Conservation (phyloP, 2,797 vertebrate species). For the Siniperca obscura region DNA sequence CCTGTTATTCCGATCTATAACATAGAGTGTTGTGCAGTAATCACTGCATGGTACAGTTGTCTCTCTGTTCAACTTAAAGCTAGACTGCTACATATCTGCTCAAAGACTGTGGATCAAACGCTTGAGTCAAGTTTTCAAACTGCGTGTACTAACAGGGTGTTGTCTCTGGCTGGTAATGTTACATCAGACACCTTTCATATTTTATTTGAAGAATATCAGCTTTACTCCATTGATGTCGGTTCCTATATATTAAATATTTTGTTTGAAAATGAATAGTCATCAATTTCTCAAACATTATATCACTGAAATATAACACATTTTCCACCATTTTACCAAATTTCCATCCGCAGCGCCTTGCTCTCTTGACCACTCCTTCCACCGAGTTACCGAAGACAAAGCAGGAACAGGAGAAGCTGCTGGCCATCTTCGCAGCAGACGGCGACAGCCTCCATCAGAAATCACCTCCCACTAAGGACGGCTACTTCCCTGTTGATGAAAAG, state of each 20-base stretch:
- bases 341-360: conserved; percentile 68
- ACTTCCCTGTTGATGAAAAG: conserved; percentile 81
- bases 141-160: neutral
- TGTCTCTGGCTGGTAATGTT: conserved; percentile 12
- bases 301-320: neutral
- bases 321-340: neutral
- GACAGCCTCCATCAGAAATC: conserved; percentile 72
- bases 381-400: conserved; percentile 82
- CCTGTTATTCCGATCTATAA: no score
- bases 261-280: neutral
- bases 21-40: neutral
- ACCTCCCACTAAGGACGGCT: conserved; percentile 76
- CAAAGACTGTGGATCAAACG: neutral
- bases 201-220: conserved; percentile 19
- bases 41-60: neutral
- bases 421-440: conserved; percentile 72
- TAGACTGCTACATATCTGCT: neutral
- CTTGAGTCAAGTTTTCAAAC: conserved; percentile 17
- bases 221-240: neutral
- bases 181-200: conserved; percentile 2
- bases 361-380: conserved; percentile 79
- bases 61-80: neutral
- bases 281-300: neutral
- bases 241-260: neutral
- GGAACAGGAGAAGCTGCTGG: conserved; percentile 79